Evolutionary conservation across 2,797 vertebrate species (phyloP).

Genomic region (Nyctibius grandis): DNA sequence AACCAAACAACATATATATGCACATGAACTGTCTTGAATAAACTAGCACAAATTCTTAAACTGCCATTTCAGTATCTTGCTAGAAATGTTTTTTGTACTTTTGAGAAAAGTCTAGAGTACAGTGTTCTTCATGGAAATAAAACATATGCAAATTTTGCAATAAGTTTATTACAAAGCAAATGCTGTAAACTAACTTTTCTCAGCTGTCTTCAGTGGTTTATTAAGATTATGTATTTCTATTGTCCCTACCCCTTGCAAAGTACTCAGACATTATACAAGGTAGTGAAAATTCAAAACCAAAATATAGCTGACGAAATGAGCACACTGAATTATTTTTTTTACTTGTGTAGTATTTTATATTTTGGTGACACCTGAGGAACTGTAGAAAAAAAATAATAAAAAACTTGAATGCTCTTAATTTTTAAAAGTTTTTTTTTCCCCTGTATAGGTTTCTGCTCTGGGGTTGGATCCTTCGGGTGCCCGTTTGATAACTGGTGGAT

Average conservation of each 20-base stretch:
- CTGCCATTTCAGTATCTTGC: not conserved
- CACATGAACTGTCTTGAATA: not conserved
- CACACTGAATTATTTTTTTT: not conserved
- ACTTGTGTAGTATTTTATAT: not conserved
- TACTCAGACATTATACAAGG: not conserved
- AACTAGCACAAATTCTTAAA: not conserved
- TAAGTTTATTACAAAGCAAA: not conserved
- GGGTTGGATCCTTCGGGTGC: slow-evolving; percentile 94
- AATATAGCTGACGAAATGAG: not conserved
- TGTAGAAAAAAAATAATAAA: not conserved
- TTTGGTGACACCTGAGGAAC: not conserved
- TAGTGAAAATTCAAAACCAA: not conserved
- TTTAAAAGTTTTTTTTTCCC: not conserved
- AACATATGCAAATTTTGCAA: not conserved
- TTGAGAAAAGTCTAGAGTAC: not conserved
- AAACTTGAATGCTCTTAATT: not conserved
- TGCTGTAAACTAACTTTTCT: not conserved
- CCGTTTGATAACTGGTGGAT: slow-evolving; percentile 93
- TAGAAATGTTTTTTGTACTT: not conserved
- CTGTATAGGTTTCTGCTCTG: slow-evolving; percentile 81
- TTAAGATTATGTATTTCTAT: not conserved
- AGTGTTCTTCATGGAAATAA: not conserved
- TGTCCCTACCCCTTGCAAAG: not conserved
- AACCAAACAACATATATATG: not conserved
- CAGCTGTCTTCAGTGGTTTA: not conserved